phyloP scores from a whole-genome alignment of 2,113 vertebrate species.

The Garra rufa region DNA sequence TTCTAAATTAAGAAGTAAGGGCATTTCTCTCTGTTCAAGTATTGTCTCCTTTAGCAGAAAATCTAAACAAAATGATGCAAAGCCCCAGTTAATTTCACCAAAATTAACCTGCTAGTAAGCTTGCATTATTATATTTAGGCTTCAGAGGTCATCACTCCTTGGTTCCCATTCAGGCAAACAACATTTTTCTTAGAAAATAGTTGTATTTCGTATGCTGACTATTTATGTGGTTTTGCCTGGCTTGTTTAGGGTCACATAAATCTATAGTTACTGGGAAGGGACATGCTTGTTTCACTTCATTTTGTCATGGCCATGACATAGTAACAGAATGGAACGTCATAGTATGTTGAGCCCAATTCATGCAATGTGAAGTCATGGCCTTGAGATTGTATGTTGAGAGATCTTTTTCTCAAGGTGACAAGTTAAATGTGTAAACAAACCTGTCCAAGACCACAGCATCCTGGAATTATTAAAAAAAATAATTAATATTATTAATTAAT shows the following conservation, averaged over 20 bases:
- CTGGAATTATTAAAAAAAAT: not conserved
- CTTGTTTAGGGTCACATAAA: slow-evolving; percentile 51
- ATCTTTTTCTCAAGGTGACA: not conserved
- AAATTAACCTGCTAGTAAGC: no score
- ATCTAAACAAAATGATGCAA: no score
- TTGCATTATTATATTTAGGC: no score
- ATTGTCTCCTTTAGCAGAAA: no score
- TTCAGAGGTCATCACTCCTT: no score
- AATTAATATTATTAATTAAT: not conserved
- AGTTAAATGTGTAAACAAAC: not conserved
- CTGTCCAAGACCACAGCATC: not conserved
- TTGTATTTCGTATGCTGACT: not conserved
- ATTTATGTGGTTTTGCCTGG: slow-evolving; percentile 39
- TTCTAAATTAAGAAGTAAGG: no score
- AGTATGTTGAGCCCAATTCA: not conserved
- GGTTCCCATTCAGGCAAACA: no score
- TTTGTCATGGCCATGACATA: not conserved
- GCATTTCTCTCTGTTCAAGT: no score
- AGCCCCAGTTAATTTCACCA: no score
- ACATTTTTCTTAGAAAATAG: no score
- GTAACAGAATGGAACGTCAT: not conserved
- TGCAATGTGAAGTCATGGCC: not conserved
- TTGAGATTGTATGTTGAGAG: not conserved
- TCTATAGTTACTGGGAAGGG: not conserved
- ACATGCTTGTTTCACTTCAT: not conserved